These are phyloP conservation scores for Dryobates pubescens DNA, from an alignment of 2,797 vertebrate species.

Conservation along the genomic window DNA sequence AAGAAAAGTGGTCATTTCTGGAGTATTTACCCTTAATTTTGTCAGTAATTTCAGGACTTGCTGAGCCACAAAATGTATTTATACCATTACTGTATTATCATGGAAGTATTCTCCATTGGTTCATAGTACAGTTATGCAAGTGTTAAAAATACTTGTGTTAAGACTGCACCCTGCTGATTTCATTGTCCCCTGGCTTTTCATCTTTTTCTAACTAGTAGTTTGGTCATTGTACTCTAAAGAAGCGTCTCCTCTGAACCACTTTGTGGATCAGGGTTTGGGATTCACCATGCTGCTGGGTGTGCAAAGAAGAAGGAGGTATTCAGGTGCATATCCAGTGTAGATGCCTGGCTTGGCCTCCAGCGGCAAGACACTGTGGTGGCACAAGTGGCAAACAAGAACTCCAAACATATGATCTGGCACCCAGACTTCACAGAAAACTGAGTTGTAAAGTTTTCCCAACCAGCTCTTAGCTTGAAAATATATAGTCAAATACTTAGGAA, in stretches of 20 bases:
- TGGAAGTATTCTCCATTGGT: neutral
- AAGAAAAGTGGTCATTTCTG: neutral
- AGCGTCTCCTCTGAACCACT: neutral
- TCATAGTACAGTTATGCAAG: neutral
- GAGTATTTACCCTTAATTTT: neutral
- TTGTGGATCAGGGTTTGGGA: neutral
- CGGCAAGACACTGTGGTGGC: neutral
- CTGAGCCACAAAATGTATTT: neutral
- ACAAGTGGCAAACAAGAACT: rapidly evolving
- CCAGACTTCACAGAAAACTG: neutral
- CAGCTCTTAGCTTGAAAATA: neutral
- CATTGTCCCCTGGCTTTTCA: neutral
- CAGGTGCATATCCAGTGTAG: neutral
- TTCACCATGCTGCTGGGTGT: no score
- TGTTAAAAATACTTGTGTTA: neutral
- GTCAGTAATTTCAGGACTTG: neutral
- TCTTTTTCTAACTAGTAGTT: neutral
- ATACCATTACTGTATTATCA: neutral
- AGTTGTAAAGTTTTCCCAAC: neutral
- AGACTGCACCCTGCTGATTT: neutral
- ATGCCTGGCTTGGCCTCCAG: neutral
- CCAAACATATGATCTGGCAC: neutral
- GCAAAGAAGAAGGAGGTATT: neutral
- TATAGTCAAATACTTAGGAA: neutral
- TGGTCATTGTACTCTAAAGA: neutral